phyloP scores from a whole-genome alignment of 2,113 vertebrate species.

The Alces alces region DNA sequence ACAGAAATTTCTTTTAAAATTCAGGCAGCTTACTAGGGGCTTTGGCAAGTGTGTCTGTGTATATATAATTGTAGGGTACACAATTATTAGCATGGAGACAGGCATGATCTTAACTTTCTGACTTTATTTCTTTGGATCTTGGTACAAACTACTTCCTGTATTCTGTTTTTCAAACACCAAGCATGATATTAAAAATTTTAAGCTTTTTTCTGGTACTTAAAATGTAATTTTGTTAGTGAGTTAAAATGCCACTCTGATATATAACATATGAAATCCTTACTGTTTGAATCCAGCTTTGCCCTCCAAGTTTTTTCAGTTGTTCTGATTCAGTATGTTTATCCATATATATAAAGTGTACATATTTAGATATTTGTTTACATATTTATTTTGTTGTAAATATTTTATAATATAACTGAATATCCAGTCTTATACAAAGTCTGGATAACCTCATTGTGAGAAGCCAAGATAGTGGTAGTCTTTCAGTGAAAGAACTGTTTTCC shows the following conservation, averaged over 20 bases:
- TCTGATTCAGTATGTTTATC: neutral
- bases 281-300: neutral
- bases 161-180: neutral
- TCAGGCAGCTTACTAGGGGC: neutral
- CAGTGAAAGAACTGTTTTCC: neutral
- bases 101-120: neutral
- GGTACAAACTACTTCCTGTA: neutral
- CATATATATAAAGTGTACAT: neutral
- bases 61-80: neutral
- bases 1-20: neutral
- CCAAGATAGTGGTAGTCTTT: neutral
- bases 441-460: neutral
- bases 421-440: neutral
- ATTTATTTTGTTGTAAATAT: constrained; percentile 14
- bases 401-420: neutral
- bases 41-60: neutral
- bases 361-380: neutral
- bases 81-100: neutral
- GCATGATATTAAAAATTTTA: neutral
- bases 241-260: neutral
- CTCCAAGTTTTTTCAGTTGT: neutral
- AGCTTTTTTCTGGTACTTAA: neutral
- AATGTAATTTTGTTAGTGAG: neutral
- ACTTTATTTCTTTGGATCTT: neutral
- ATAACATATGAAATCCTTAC: neutral